phyloP scores from a whole-genome alignment of 2,888 invertebrate genomes.

The Tiliacea aurago region DNA sequence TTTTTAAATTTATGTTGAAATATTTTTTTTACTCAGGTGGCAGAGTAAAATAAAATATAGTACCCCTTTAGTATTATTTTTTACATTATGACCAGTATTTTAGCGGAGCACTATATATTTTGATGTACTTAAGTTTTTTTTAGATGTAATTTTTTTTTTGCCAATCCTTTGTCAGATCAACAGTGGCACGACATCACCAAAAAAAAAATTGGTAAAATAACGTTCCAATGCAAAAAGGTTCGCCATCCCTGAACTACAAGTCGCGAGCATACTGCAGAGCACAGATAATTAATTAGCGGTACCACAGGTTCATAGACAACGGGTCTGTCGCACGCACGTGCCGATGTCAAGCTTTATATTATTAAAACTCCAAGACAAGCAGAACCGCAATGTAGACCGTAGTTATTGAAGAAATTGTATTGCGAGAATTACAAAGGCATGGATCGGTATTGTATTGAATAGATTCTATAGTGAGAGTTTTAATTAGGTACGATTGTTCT shows the following conservation, averaged over 20 bases:
- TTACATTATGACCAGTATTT: too few relatives aligned
- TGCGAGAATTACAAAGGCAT: constrained; percentile 4
- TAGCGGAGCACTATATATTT: too few relatives aligned
- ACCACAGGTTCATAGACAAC: constrained; percentile 62
- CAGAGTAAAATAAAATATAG: too few relatives aligned
- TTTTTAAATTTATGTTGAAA: too few relatives aligned
- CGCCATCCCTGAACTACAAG: constrained; percentile 38
- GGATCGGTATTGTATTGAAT: constrained; percentile 7
- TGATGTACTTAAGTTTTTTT: too few relatives aligned
- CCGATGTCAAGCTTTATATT: constrained; percentile 35
- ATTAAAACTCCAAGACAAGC: constrained; percentile 32
- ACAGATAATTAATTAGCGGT: constrained; percentile 72
- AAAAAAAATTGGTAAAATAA: neutral
- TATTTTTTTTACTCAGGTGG: too few relatives aligned
- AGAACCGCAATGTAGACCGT: constrained; percentile 1
- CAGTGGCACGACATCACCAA: neutral
- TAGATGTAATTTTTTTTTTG: too few relatives aligned
- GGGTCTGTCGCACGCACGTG: constrained; percentile 64
- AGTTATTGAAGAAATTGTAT: constrained; percentile 3
- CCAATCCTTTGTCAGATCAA: neutral
- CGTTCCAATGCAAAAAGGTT: neutral
- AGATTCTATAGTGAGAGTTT: neutral
- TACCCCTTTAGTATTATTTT: too few relatives aligned
- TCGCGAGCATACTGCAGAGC: constrained; percentile 54
- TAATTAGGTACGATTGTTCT: neutral